Conservation (phyloP, 30 jellyfish, hydroid and myxozoan species). For the Nemopilema nomurai region DNA sequence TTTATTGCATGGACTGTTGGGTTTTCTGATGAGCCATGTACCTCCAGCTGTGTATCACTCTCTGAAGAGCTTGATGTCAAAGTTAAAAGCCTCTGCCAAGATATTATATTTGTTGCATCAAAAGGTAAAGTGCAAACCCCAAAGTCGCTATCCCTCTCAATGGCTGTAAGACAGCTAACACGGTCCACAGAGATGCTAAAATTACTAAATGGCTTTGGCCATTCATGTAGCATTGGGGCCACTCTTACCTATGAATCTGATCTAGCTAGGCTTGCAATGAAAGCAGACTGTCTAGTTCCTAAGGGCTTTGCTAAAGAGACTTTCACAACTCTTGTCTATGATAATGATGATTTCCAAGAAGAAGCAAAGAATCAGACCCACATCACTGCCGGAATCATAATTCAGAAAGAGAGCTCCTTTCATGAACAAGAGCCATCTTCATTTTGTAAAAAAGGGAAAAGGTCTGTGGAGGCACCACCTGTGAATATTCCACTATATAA, state of each 20-base stretch:
- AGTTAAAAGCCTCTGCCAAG: slow-evolving; percentile 37
- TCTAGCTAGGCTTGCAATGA: slow-evolving; percentile 5
- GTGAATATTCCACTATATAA: slow-evolving; percentile 5
- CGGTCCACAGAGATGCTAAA: slow-evolving; percentile 20
- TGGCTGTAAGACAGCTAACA: slow-evolving; percentile 55
- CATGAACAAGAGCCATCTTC: slow-evolving; percentile 17
- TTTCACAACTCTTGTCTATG: slow-evolving; percentile 43
- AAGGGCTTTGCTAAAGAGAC: not conserved
- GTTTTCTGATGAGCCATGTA: not conserved
- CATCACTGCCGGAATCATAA: slow-evolving; percentile 51
- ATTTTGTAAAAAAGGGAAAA: not conserved
- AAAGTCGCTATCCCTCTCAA: slow-evolving; percentile 46
- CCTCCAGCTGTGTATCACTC: not conserved
- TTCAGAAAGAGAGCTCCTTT: not conserved
- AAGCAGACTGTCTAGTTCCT: not conserved
- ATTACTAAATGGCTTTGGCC: slow-evolving; percentile 53
- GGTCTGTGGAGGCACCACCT: not conserved
- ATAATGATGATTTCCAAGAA: slow-evolving; percentile 59
- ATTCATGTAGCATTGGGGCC: slow-evolving; percentile 20
- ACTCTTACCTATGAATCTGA: slow-evolving; percentile 36
- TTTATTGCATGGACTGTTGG: not conserved
- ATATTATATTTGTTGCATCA: slow-evolving; percentile 49
- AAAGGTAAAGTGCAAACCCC: slow-evolving; percentile 49
- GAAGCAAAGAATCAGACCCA: slow-evolving; percentile 68
- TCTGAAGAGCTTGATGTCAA: not conserved